phyloP scores from a whole-genome alignment of 1,140 invertebrate genomes.

The Listronotus bonariensis region DNA sequence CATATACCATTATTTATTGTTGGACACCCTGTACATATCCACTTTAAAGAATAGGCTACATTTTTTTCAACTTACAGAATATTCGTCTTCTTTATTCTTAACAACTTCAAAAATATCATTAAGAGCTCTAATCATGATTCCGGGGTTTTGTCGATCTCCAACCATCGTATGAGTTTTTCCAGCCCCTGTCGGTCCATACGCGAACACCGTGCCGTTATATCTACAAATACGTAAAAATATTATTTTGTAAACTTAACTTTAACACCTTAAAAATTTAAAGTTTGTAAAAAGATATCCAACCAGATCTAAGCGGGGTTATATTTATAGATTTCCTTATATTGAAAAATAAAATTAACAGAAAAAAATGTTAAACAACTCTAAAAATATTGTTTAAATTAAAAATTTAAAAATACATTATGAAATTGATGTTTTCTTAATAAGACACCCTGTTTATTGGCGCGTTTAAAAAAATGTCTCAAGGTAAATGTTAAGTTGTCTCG shows the following conservation, averaged over 20 bases:
- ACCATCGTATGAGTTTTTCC: slow-evolving; percentile 94
- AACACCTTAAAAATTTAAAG: background rate
- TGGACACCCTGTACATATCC: no score
- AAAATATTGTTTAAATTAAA: no score
- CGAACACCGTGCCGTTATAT: slow-evolving; percentile 95
- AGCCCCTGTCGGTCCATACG: slow-evolving; percentile 93
- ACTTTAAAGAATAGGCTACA: no score
- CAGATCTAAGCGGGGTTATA: no score
- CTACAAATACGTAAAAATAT: slow-evolving; percentile 39
- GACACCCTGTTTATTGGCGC: no score
- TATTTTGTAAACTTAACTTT: slow-evolving; percentile 3
- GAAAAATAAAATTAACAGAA: background rate
- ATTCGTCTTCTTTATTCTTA: slow-evolving; percentile 61
- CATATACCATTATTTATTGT: no score
- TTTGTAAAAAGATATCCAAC: no score
- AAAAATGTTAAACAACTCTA: no score
- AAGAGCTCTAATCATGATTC: slow-evolving; percentile 86
- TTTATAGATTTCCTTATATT: background rate
- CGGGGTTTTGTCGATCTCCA: slow-evolving; percentile 72
- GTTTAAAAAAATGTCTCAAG: no score
- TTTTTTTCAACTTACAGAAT: slow-evolving; percentile 58
- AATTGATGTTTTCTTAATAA: no score
- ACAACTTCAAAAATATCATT: slow-evolving; percentile 81
- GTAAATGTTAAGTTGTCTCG: no score
- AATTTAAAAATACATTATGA: no score